Percentiles rank a stretch among this genome's conserved stretches.
Evolutionary conservation across 2,888 invertebrate species (phyloP).

Genomic region (Nephrocerus scutellatus): DNA sequence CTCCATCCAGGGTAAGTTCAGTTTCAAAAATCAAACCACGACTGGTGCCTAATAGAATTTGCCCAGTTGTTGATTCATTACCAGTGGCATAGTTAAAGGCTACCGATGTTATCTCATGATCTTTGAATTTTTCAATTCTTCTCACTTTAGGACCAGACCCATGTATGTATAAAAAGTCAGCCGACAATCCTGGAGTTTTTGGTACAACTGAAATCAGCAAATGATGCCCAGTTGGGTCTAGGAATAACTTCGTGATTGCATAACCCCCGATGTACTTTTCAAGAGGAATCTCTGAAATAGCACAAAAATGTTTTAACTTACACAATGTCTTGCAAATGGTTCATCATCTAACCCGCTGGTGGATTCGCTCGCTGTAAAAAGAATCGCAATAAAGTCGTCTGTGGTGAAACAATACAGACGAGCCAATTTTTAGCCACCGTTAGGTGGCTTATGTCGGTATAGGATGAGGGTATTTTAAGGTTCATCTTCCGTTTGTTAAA

Average conservation of each 20-base stretch:
- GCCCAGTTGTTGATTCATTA: conserved; percentile 65
- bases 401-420: conserved; percentile 67
- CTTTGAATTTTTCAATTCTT: conserved; percentile 48
- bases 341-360: conserved; percentile 59
- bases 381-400: conserved; percentile 62
- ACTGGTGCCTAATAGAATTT: conserved; percentile 82
- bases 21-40: conserved; percentile 87
- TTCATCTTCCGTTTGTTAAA: conserved; percentile 79
- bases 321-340: neutral
- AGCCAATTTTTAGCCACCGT: conserved; percentile 76
- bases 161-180: conserved; percentile 76
- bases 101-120: conserved; percentile 80
- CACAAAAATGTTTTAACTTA: too few relatives aligned
- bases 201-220: conserved; percentile 64
- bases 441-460: conserved; percentile 64
- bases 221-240: conserved; percentile 84
- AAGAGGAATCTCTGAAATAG: conserved; percentile 41
- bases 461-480: conserved; percentile 63
- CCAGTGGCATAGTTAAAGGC: conserved; percentile 78
- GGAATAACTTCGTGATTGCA: conserved; percentile 39
- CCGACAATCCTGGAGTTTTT: conserved; percentile 48
- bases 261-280: conserved; percentile 43
- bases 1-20: conserved; percentile 73
- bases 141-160: conserved; percentile 69
- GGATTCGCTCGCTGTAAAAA: conserved; percentile 72